phyloP scores from a whole-genome alignment of 2,888 invertebrate genomes.

The Hypolimnas misippus region DNA sequence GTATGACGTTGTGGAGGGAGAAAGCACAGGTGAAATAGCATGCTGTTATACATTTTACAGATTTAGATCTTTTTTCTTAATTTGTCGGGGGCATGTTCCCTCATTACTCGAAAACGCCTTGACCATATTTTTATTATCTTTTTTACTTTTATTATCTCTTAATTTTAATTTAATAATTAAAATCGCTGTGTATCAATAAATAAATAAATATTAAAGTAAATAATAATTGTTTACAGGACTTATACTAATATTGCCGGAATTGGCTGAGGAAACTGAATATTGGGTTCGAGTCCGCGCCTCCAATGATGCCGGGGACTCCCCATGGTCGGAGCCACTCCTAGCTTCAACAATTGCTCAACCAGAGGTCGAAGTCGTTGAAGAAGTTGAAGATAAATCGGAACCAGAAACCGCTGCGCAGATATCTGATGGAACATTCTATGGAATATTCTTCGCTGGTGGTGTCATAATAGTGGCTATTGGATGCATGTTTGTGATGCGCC shows the following conservation, averaged over 20 bases:
- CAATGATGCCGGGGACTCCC: slow-evolving; percentile 60
- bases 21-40: slow-evolving; percentile 37
- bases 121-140: too few species aligned
- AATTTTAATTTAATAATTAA: too few species aligned
- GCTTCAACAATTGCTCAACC: slow-evolving; percentile 45
- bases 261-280: slow-evolving; percentile 60
- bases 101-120: too few species aligned
- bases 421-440: slow-evolving; percentile 56
- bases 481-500: slow-evolving; percentile 60
- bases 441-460: slow-evolving; percentile 65
- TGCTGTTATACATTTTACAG: background rate
- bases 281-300: slow-evolving; percentile 58
- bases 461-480: slow-evolving; percentile 57
- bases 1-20: slow-evolving; percentile 36
- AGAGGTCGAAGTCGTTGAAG: slow-evolving; percentile 39
- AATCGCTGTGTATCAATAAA: too few species aligned
- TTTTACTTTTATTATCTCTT: too few species aligned
- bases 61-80: too few species aligned
- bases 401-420: slow-evolving; percentile 32
- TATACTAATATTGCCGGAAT: slow-evolving; percentile 45
- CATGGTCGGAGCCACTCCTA: slow-evolving; percentile 57
- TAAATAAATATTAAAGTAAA: too few species aligned
- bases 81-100: too few species aligned
- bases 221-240: slow-evolving; percentile 54
- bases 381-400: slow-evolving; percentile 31